Base-by-base conservation (phyloP, 1,140 invertebrate genomes). In the Euwallacea fornicatus region DNA sequence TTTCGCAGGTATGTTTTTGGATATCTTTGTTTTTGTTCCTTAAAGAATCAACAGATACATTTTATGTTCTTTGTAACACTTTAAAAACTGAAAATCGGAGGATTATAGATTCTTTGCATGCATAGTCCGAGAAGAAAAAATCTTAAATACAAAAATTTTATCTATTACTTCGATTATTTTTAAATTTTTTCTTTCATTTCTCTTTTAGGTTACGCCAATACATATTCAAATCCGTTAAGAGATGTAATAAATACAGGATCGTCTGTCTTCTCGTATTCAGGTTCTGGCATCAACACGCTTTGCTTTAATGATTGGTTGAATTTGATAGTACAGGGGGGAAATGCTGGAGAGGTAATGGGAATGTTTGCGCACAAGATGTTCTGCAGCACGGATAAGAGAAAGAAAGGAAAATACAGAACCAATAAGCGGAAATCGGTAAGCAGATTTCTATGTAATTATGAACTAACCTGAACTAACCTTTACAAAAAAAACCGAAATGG, bases 291-390 rank as follows among this genome's bases (percentile, higher is more conserved):
- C 10, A 74, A 56, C 0, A 15, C 63, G 0, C 11, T 78, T n/a
- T 72, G 74, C n/a, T 71, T 60, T 15, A 78, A 74, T 60, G 78
- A 79, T 66, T 80, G 79, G 79, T 56, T 76, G 47, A 80, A 80
- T 62, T 68, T 70, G 13, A 65, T 76, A 33, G 13, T 79, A 10
- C 75, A 78, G 54, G 73, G 53, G 2, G 76, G 73, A 63, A 58
- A 67, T 15, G 66, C 62, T 44, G 79, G 79, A 21, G 78, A 80
- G 69, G 62, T 80, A 13, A 44, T 69, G 16, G 70, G 64, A 7
- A 21, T 65, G 21, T 76, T 80, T 68, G 71, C 73, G 11, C 72
- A 77, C 16, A 75, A 78, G 42, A 10, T 80, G 46, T 62, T 76
- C 16, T 71, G 58, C 44, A 46, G 42, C 13, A 65, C 67, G 10